phyloP scores from a whole-genome alignment of 2,113 vertebrate genomes.

The Furnarius figulus region DNA sequence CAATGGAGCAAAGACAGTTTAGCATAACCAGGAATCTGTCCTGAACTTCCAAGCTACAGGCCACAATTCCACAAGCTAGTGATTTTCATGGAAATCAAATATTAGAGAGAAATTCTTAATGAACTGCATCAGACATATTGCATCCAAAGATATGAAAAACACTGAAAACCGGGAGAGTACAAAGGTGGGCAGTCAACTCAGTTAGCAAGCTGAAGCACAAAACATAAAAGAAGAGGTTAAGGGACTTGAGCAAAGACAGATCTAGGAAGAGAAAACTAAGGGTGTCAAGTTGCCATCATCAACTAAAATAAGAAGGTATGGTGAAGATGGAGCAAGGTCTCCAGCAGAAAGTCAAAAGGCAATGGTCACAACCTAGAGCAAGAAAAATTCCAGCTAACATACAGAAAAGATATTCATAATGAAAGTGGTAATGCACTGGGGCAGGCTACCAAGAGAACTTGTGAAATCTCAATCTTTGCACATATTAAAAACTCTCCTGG shows the following conservation, averaged over 20 bases:
- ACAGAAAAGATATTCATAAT: not conserved
- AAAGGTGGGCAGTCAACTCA: not conserved
- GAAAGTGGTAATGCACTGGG: not conserved
- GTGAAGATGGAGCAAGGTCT: not conserved
- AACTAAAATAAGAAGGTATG: not conserved
- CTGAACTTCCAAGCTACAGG: not conserved
- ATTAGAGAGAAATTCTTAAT: not conserved
- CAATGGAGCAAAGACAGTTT: not conserved
- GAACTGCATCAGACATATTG: not conserved
- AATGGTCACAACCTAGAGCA: not conserved
- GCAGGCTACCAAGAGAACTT: not conserved
- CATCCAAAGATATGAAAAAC: not conserved
- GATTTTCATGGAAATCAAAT: not conserved
- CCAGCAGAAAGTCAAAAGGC: not conserved
- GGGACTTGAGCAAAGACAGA: not conserved
- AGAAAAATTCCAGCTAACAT: not conserved
- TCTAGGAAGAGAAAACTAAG: not conserved
- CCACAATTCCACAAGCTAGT: not conserved
- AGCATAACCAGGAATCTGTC: not conserved
- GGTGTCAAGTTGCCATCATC: not conserved
- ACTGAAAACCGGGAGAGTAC: not conserved
- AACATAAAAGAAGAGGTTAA: not conserved
- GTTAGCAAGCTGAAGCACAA: not conserved
- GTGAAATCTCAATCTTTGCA: not conserved
- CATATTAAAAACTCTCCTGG: not conserved